Evolutionary conservation across 2,888 invertebrate genomes (phyloP), one percentile per base, ranked within the genome.

Genomic region (Ormyrus pomaceus): DNA sequence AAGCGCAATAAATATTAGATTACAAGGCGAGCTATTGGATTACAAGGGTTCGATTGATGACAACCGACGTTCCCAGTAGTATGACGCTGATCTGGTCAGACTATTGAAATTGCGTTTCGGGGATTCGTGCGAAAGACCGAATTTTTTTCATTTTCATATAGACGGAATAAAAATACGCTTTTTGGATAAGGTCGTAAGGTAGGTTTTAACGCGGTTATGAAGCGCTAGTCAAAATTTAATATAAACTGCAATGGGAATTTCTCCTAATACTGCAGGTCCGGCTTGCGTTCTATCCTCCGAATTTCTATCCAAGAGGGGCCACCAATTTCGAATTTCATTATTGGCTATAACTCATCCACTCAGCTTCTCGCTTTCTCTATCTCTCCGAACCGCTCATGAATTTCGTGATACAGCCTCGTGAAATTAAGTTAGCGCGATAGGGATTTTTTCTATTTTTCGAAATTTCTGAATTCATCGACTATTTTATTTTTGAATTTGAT

Each of bases 321-420:
- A 70, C 69, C 64, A 56, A 77, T 70, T 58, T 56, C 77, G 58
- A 74, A 79, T 68, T 79, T 79, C 79, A 79, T 79, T 79, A 79
- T 74, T 79, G 74, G 51, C 64, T 68, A 56, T 79, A 79, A 79
- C 62, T 53, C 51, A 56, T n/a, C 56, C 59, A 56, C 48, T 56
- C 76, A 61, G 11, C 50, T 19, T 50, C 11, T 58, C 53, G 4
- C 74, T 69, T 34, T 34, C 50, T 56, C 62, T 13, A 13, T 55
- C 55, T 50, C n/a, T 50, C 19, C 3, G 34, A 34, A 34, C 34
- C 34, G 13, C 50, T 46, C 46, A 69, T 56, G 8, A 46, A 62
- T 69, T 53, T 76, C 68, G 8, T 11, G 59, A 50, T 19, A 51
- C 10, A 59, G 45, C n/a, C n/a, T 9, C n/a, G 10, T 19, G 55